These are phyloP conservation scores for Spatulosminthurus flaviceps DNA, from an alignment of 2,888 invertebrate genomes.

Conservation along the genomic window DNA sequence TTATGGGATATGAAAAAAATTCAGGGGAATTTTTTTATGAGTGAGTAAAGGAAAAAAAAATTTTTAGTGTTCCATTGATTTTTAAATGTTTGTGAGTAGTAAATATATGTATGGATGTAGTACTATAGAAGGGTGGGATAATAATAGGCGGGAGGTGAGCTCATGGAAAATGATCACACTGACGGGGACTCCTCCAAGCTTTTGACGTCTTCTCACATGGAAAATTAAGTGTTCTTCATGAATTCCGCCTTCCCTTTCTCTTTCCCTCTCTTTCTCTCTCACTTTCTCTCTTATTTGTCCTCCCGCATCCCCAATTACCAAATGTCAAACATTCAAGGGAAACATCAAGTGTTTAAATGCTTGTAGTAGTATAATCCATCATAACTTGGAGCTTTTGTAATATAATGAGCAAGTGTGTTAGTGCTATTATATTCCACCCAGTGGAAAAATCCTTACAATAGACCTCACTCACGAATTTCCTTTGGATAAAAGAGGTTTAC, in stretches of 20 bases:
- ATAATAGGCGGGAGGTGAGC: constrained; percentile 24
- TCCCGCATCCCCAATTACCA: constrained; percentile 11
- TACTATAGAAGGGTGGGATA: background rate
- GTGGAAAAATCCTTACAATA: background rate
- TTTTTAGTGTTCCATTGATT: too few relatives aligned
- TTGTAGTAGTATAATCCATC: background rate
- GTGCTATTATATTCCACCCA: background rate
- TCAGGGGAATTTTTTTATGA: too few relatives aligned
- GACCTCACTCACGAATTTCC: background rate
- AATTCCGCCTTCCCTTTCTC: background rate
- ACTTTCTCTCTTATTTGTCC: constrained; percentile 2
- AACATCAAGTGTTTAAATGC: background rate
- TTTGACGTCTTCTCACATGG: constrained; percentile 41
- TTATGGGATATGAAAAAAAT: too few relatives aligned
- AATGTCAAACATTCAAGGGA: constrained; percentile 22
- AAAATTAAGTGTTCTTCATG: constrained; percentile 44
- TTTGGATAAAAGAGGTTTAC: background rate
- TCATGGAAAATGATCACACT: constrained; percentile 24
- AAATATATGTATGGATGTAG: too few relatives aligned
- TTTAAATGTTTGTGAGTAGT: too few relatives aligned
- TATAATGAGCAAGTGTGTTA: background rate
- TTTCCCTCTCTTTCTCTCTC: background rate
- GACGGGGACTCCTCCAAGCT: constrained; percentile 43
- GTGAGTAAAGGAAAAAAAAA: too few relatives aligned
- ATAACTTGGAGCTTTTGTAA: background rate